phyloP scores from a whole-genome alignment of 2,113 vertebrate genomes.

The Apistogramma diplotaenia region DNA sequence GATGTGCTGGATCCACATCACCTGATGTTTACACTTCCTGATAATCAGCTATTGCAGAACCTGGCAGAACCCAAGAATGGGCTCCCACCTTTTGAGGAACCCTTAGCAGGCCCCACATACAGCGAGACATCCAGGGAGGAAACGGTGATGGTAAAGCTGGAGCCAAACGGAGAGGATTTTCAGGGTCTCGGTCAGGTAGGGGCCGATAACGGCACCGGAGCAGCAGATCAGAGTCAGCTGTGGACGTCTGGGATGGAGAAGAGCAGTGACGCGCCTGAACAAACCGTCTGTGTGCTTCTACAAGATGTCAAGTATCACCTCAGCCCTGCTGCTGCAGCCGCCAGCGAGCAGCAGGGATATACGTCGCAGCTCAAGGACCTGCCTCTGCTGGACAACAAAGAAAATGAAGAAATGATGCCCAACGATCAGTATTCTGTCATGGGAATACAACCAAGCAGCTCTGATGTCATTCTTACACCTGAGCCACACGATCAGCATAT shows the following conservation, averaged over 20 bases:
- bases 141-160: constrained; percentile 33
- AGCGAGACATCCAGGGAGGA: not conserved
- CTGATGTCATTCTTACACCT: not conserved
- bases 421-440: not conserved
- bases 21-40: constrained; percentile 31
- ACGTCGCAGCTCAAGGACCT: not conserved
- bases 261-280: not conserved
- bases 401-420: not conserved
- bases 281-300: not conserved
- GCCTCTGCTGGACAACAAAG: constrained; percentile 22
- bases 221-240: not conserved
- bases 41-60: not conserved
- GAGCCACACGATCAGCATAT: not conserved
- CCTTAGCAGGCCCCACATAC: not conserved
- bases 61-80: not conserved
- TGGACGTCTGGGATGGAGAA: constrained; percentile 17
- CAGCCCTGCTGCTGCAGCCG: not conserved
- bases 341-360: constrained; percentile 10
- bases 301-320: constrained; percentile 27
- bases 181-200: not conserved
- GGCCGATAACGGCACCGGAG: not conserved
- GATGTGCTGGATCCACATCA: constrained; percentile 40
- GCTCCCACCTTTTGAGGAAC: constrained; percentile 7
- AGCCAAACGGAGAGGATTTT: constrained; percentile 17
- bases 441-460: not conserved